Evolutionary conservation across 2,888 invertebrate genomes (phyloP).

Genomic region (Heliconius ethilla): DNA sequence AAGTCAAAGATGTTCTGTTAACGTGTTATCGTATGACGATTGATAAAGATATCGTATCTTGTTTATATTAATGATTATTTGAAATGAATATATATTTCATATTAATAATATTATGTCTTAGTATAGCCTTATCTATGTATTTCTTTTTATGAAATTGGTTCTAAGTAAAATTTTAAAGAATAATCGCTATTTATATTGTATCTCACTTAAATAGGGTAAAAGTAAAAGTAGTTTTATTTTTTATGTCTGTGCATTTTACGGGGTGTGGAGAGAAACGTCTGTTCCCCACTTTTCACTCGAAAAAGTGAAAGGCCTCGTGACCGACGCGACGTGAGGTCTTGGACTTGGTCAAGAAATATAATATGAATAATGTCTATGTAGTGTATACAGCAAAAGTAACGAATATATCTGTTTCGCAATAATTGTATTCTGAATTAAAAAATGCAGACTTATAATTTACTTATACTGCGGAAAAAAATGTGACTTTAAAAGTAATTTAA

Average conservation of each 20-base stretch:
- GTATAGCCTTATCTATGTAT: too few species aligned
- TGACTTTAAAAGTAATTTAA: not conserved
- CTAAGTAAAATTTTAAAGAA: too few species aligned
- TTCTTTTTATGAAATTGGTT: too few species aligned
- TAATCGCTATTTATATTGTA: too few species aligned
- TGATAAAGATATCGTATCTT: constrained; percentile 10
- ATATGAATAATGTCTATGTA: not conserved
- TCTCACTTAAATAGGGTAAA: too few species aligned
- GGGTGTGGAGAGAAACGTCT: not conserved
- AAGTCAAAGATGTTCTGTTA: constrained; percentile 20
- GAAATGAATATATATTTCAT: not conserved
- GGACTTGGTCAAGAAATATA: not conserved
- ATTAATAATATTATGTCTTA: not conserved
- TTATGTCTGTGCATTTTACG: not conserved
- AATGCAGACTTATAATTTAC: too few species aligned
- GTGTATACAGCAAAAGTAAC: not conserved
- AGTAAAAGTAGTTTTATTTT: too few species aligned
- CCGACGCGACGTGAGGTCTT: not conserved
- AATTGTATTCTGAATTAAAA: too few species aligned
- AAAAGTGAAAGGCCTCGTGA: not conserved
- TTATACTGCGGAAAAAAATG: too few species aligned
- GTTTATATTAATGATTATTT: not conserved
- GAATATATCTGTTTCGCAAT: too few species aligned
- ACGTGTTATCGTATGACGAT: constrained; percentile 3
- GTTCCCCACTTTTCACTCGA: not conserved